These are phyloP conservation scores for Euleptes europaea DNA, from an alignment of 2,113 vertebrate genomes.

Conservation along the genomic window DNA sequence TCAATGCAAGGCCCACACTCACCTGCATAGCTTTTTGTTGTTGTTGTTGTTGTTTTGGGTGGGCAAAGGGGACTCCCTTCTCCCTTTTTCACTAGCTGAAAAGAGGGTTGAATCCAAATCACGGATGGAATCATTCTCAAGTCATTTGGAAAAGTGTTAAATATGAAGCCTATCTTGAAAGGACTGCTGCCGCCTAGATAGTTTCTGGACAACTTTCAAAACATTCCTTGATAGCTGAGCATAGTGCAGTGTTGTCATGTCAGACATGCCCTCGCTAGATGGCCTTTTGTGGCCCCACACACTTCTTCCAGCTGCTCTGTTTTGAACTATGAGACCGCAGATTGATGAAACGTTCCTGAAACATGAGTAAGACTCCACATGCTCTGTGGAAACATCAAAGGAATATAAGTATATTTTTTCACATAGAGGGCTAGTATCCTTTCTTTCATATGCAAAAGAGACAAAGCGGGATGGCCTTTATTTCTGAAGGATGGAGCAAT, in stretches of 20 bases:
- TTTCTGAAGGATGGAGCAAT: conserved; percentile 29
- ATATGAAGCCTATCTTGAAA: no score
- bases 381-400: conserved; percentile 21
- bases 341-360: conserved; percentile 5
- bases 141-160: no score
- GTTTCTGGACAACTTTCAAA: no score
- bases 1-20: no score
- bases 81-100: no score
- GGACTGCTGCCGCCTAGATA: no score
- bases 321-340: neutral
- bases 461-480: conserved; percentile 55
- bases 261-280: neutral
- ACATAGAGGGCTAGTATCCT: conserved; percentile 11
- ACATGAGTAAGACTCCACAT: neutral
- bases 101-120: no score
- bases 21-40: no score
- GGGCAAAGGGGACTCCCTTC: no score
- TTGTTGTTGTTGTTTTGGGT: no score
- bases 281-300: neutral
- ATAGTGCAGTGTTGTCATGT: neutral
- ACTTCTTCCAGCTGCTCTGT: neutral
- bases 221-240: no score
- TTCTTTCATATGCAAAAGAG: conserved; percentile 39
- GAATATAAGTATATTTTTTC: neutral
- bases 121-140: no score